Base-by-base conservation (phyloP, 2,113 vertebrate genomes). In the Alethe diademata region DNA sequence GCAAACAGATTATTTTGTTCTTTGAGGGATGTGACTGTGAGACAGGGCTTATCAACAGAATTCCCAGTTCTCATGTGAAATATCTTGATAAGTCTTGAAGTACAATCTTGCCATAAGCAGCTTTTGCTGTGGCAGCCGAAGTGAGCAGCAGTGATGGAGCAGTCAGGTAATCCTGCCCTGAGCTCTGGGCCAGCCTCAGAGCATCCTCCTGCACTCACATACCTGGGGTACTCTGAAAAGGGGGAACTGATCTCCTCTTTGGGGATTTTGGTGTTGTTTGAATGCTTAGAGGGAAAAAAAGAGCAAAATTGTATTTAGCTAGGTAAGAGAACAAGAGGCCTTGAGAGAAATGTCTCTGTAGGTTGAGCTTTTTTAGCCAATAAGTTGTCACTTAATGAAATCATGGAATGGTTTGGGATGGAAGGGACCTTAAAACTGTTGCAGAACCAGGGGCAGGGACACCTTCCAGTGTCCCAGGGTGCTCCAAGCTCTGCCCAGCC, bases 51-150 rank as follows among this genome's bases (percentile, higher is more conserved):
- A 96, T 92, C 95, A 82, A 66, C 75, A 90, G 71, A 72, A 95
- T 76, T 95, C 92, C 95, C 69, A 69, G 82, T 33, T 88, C 92
- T 93, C 47, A 16, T 57, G 79, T 83, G 91, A 86, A 96, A 88
- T 86, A 88, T 88, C 94, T 88, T 82, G 93, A 19, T 90, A 82
- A 85, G 61, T 75, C 87, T 58, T 91, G 73, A 95, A 94, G 93
- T 35, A 72, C 65, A 85, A 48, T 69, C 86, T 82, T 88, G 83
- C 87, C 87, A 43, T 81, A 91, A 94, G 92, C 88, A 95, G 93
- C 90, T 96, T 92, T 92, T 81, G 61, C 74, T 94, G 50, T 72
- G 95, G 93, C 93, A 92, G 92, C 43, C 23, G 1, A 33, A 43
- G 86, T 10, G 88, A 95, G 92, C 51, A 88, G 79, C 58, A 78